Percentiles rank a stretch among this genome's conserved stretches.
phyloP scores from a whole-genome alignment of 2,113 vertebrate species.

The Ochotona princeps region DNA sequence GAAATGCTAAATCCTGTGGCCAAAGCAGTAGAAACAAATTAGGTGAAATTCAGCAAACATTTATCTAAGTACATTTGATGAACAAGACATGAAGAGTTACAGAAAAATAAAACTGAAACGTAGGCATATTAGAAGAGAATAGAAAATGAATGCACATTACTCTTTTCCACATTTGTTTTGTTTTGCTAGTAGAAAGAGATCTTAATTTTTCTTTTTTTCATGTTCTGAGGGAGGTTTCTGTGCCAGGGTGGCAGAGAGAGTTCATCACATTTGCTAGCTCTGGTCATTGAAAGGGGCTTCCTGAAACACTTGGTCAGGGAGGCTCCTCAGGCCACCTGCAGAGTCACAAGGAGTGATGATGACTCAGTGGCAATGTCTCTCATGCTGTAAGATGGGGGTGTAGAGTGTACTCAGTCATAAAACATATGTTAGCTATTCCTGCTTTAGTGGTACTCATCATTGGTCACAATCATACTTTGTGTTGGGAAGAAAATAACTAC shows the following conservation, averaged over 20 bases:
- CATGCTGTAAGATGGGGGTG: fast-evolving
- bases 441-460: neutral
- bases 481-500: neutral
- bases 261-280: neutral
- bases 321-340: neutral
- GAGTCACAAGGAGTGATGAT: neutral
- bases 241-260: neutral
- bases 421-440: neutral
- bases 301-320: neutral
- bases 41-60: conserved; percentile 36
- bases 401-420: neutral
- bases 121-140: neutral
- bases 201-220: neutral
- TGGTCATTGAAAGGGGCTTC: neutral
- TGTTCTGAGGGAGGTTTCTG: neutral
- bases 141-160: neutral
- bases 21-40: neutral
- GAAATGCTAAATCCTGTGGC: conserved; percentile 20
- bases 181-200: neutral
- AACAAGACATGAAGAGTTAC: neutral
- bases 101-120: conserved; percentile 20
- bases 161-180: neutral
- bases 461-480: neutral
- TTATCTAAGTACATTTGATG: neutral
- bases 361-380: neutral